A percentile compares a stretch with the other conserved stretches of the same genome.
Evolutionary conservation across 64 coral and sea anemone species (phyloP).

Genomic region (Montipora cactus): DNA sequence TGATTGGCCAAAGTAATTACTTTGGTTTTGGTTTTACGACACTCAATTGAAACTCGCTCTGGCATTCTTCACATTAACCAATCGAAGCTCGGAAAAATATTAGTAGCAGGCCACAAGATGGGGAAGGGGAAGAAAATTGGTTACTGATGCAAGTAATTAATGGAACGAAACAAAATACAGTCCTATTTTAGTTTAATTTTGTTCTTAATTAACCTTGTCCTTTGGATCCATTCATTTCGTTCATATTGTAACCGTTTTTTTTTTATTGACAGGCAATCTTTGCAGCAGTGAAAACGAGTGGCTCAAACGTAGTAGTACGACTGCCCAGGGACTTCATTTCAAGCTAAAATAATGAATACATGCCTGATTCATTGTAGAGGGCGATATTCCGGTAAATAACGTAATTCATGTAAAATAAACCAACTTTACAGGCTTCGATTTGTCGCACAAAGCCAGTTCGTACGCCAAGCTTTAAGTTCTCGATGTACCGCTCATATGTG

Average conservation of each 20-base stretch:
- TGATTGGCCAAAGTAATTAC: too few species aligned
- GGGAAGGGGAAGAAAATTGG: too few species aligned
- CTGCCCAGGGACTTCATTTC: not conserved
- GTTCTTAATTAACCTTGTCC: too few species aligned
- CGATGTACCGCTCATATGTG: slow-evolving; percentile 47
- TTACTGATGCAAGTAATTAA: too few species aligned
- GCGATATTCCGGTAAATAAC: not conserved
- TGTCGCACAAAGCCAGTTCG: slow-evolving; percentile 46
- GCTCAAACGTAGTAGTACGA: not conserved
- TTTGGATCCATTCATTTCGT: not conserved
- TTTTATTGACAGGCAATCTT: not conserved
- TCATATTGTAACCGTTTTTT: not conserved
- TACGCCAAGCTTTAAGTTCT: slow-evolving; percentile 58
- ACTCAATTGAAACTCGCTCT: too few species aligned
- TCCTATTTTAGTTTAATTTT: too few species aligned
- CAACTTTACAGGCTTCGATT: slow-evolving; percentile 47
- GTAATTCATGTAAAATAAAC: slow-evolving; percentile 20
- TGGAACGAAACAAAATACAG: too few species aligned
- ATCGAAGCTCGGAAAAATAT: too few species aligned
- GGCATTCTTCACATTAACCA: too few species aligned
- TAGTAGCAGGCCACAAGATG: too few species aligned
- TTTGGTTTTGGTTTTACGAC: too few species aligned
- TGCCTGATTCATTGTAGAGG: slow-evolving; percentile 57
- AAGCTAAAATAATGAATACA: not conserved
- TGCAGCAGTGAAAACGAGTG: not conserved